phyloP scores from a whole-genome alignment of 2,888 invertebrate genomes.

The Calameuta idolon region DNA sequence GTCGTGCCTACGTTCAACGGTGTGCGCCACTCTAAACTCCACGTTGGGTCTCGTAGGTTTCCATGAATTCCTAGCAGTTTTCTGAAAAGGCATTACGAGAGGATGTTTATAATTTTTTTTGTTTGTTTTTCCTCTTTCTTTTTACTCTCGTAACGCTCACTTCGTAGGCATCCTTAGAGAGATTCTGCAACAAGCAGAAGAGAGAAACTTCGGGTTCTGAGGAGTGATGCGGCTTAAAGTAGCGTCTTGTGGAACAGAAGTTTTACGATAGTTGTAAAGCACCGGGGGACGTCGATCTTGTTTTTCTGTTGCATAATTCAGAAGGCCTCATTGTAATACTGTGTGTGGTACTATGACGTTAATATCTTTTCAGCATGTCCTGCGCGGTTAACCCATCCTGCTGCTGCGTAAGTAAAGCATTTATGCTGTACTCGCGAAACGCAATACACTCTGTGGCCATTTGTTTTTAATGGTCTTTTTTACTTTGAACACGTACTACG shows the following conservation, averaged over 20 bases:
- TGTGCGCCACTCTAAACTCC: background rate
- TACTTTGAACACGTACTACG: background rate
- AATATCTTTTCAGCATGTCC: background rate
- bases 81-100: background rate
- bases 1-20: background rate
- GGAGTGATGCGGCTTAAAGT: background rate
- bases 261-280: background rate
- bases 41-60: background rate
- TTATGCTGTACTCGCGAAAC: background rate
- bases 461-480: background rate
- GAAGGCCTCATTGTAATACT: background rate
- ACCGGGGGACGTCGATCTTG: background rate
- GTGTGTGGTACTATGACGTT: background rate
- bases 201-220: background rate
- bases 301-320: background rate
- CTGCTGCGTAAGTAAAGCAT: background rate
- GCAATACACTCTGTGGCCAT: background rate
- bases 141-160: background rate
- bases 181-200: background rate
- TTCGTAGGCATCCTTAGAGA: background rate
- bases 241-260: background rate
- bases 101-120: background rate
- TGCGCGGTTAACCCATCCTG: background rate
- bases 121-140: background rate
- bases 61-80: background rate